These are phyloP conservation scores for Lingula anatina DNA, from an alignment of 2,888 invertebrate species.

Conservation along the genomic window DNA sequence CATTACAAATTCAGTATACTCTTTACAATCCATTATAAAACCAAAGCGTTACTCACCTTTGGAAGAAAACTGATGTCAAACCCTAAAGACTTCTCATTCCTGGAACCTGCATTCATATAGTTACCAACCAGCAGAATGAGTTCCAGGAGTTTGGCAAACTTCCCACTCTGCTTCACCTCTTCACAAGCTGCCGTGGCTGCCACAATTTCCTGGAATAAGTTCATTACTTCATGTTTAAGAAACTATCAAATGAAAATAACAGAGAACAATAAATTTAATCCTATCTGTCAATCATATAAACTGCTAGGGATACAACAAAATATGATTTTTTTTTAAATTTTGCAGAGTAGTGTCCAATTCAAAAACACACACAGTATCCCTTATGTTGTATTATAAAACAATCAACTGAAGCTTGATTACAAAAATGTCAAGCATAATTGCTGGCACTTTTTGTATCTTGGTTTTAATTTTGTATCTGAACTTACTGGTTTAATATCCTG, in stretches of 20 bases:
- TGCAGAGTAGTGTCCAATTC: too few species aligned
- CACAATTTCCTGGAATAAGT: constrained; percentile 72
- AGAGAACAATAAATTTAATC: constrained; percentile 3
- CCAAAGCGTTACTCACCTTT: constrained; percentile 72
- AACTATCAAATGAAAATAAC: constrained; percentile 3
- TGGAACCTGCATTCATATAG: constrained; percentile 93
- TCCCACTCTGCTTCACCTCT: constrained; percentile 80
- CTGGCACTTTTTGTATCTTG: too few species aligned
- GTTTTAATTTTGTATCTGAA: constrained; percentile 15
- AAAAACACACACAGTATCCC: too few species aligned
- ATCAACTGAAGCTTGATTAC: too few species aligned
- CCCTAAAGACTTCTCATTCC: constrained; percentile 86
- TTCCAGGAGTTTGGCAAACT: constrained; percentile 85
- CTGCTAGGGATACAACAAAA: too few species aligned
- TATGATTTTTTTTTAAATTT: too few species aligned
- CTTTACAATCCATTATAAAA: too few species aligned
- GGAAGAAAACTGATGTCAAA: constrained; percentile 95
- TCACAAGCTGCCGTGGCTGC: constrained; percentile 87
- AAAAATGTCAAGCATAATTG: too few species aligned
- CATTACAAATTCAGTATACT: too few species aligned
- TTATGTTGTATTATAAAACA: too few species aligned
- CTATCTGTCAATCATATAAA: too few species aligned
- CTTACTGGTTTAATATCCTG: constrained; percentile 80
- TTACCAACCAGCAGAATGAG: constrained; percentile 87
- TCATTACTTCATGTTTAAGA: too few species aligned